Conservation (phyloP, 2,797 vertebrate genomes). For the Setipinna tenuifilis region DNA sequence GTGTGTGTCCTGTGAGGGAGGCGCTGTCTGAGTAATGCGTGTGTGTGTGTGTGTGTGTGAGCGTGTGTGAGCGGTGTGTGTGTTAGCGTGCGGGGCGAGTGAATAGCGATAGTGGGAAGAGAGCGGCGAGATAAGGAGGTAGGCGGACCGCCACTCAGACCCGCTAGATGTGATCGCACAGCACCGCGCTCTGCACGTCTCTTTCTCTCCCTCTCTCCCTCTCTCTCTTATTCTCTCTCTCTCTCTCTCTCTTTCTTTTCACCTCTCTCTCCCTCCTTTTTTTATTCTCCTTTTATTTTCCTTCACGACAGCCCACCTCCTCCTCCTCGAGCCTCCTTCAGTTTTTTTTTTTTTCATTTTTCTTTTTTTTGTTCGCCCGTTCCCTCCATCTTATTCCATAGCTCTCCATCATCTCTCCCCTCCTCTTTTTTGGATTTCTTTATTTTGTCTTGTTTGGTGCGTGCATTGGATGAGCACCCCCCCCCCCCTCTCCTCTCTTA, state of each 20-base stretch:
- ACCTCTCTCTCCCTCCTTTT: constrained; percentile 36
- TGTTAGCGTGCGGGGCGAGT: neutral
- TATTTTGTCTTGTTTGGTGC: constrained; percentile 70
- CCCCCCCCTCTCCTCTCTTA: constrained; percentile 59
- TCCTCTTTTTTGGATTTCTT: constrained; percentile 66
- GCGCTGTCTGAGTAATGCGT: neutral
- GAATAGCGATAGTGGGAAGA: constrained; percentile 45
- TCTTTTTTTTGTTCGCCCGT: neutral
- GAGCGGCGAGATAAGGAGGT: constrained; percentile 66
- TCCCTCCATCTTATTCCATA: constrained; percentile 33
- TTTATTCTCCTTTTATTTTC: constrained; percentile 23
- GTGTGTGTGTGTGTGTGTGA: constrained; percentile 23
- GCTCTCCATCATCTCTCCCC: constrained; percentile 54
- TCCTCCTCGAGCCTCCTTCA: constrained; percentile 18
- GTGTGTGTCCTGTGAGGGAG: constrained; percentile 26
- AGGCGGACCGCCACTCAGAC: constrained; percentile 69
- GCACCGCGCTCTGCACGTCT: constrained; percentile 56
- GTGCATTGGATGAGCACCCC: constrained; percentile 69
- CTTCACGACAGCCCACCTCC: constrained; percentile 8
- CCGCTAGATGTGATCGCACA: constrained; percentile 69
- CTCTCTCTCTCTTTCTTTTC: constrained; percentile 39
- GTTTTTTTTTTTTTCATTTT: constrained; percentile 38
- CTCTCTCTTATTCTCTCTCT: constrained; percentile 40
- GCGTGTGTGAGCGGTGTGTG: constrained; percentile 22
- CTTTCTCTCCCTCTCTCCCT: constrained; percentile 38